Base-by-base conservation (phyloP, 1,140 invertebrate species). In the Drosophila insularis region DNA sequence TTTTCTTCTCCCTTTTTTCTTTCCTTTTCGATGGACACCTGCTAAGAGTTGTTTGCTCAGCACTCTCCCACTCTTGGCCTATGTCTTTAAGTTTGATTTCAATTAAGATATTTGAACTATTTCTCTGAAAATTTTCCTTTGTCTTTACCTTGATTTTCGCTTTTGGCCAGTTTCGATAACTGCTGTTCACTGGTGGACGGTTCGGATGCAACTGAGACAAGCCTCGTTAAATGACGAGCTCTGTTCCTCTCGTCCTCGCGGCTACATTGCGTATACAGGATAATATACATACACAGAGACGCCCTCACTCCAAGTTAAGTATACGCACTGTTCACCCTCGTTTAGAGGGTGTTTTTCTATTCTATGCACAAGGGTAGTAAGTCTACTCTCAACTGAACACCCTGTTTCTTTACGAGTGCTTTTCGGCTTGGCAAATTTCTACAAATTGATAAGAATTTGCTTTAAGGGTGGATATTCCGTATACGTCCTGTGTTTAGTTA, bases 131-230 rank as follows among this genome's bases (percentile, higher is more conserved):
- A 67, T 31, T 35, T 63, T 21, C 46, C 50, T 32, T 39, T 60
- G 14, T 32, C 19, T 59, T 60, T 80, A 89, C 84, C 76, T 80
- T 78, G 77, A 75, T 89, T 80, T 89, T 80, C 72, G 68, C 78
- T 73, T 69, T 56, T 78, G 50, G 80, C 84, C 80, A 80, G 80
- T 70, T 70, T 65, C 66, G 80, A 84, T 89, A 89, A 89, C 73
- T 58, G 31, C 55, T 58, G 82, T 82, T 87, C 59, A 91, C 90
- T 53, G 90, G 71, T 90, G 65, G 70, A 89, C 76, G 68, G 85
- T 85, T 91, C 90, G 80, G 90, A 91, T 91, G 90, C 90, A 91
- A 91, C 90, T 91, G 77, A 90, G 73, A 71, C 80, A 73, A 72
- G 85, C 80, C 69, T 84, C 84, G 84, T 84, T 87, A 87, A 87